A percentile compares a stretch with the other conserved stretches of the same genome.
Conservation (phyloP, 2,797 vertebrate species). For the Muraenolepis orangiensis region DNA sequence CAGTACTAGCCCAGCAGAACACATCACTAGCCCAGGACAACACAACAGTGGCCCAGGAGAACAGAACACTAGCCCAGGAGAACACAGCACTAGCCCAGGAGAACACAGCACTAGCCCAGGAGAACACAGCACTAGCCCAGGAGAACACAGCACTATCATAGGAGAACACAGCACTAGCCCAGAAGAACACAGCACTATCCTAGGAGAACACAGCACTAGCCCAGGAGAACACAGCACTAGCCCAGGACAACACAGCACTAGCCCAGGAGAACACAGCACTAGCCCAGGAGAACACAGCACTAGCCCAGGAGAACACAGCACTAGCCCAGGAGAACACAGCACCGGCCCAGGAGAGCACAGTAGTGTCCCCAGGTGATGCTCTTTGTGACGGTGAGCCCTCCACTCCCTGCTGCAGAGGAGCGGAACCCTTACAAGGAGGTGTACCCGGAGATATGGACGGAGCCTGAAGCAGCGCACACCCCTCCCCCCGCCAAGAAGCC, state of each 20-base stretch:
- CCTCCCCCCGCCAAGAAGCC: constrained; percentile 91
- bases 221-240: background rate
- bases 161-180: background rate
- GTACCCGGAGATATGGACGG: constrained; percentile 94
- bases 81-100: no score
- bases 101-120: background rate
- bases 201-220: background rate
- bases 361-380: background rate
- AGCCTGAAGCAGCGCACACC: constrained; percentile 91
- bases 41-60: background rate
- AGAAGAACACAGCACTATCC: background rate
- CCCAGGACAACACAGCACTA: no score
- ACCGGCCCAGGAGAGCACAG: no score
- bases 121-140: no score
- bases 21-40: no score
- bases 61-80: background rate
- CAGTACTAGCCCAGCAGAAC: no score
- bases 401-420: constrained; percentile 75
- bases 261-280: no score
- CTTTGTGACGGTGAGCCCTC: background rate
- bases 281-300: no score
- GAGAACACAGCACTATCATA: no score
- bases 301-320: no score
- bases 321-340: no score
- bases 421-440: constrained; percentile 93